Evolutionary conservation across 1,140 invertebrate genomes (phyloP).

Genomic region (Kradibia gibbosae): DNA sequence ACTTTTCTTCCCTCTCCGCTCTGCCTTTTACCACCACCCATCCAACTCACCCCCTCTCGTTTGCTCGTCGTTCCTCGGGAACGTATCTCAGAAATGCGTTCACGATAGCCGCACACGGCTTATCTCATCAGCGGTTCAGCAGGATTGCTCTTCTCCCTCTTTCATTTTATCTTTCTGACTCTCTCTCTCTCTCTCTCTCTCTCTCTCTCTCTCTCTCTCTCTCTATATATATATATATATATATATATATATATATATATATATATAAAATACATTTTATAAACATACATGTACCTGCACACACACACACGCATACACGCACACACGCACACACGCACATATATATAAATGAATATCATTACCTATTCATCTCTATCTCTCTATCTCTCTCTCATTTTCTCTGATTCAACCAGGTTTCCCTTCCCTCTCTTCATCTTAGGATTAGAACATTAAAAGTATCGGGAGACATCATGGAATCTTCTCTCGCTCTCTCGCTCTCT

Average conservation of each 20-base stretch:
- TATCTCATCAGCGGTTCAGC: constrained; percentile 48
- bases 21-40: background rate
- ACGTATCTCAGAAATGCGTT: constrained; percentile 60
- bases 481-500: background rate
- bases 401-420: background rate
- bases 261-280: too few relatives aligned
- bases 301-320: too few relatives aligned
- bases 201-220: background rate
- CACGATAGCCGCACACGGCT: constrained; percentile 42
- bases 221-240: too few relatives aligned
- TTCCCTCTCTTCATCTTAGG: constrained; percentile 1
- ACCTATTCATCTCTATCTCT: background rate
- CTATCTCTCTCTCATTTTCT: background rate
- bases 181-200: background rate
- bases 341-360: too few relatives aligned
- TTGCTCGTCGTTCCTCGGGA: constrained; percentile 25
- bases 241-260: too few relatives aligned
- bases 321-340: too few relatives aligned
- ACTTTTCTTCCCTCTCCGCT: constrained; percentile 19
- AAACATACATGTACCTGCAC: too few relatives aligned
- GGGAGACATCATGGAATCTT: constrained; percentile 41
- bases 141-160: background rate
- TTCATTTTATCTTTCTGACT: background rate
- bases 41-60: background rate
- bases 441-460: constrained; percentile 39